Evolutionary conservation across 2,888 invertebrate genomes (phyloP).

Genomic region (Eledona agricola): DNA sequence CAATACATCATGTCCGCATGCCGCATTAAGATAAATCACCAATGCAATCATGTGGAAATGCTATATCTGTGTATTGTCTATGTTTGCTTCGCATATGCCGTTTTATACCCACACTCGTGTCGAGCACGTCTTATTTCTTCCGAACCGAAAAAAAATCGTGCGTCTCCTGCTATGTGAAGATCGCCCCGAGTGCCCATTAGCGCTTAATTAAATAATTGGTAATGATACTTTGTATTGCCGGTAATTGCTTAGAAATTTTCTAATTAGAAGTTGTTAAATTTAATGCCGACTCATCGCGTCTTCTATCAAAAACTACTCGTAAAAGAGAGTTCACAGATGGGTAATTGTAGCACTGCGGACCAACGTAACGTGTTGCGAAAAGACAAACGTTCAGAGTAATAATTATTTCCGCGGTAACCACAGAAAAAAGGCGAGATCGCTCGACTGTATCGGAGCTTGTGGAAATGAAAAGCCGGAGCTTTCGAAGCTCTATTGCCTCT

Average conservation of each 20-base stretch:
- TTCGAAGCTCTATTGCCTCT: too few species aligned
- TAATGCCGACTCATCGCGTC: slow-evolving; percentile 21
- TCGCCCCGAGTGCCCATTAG: slow-evolving; percentile 25
- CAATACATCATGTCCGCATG: slow-evolving; percentile 61
- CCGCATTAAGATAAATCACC: slow-evolving; percentile 60
- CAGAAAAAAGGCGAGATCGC: neutral
- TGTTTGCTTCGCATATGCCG: slow-evolving; percentile 25
- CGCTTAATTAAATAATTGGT: slow-evolving; percentile 36
- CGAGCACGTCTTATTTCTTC: slow-evolving; percentile 22
- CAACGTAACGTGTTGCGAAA: too few species aligned
- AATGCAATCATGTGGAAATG: slow-evolving; percentile 61
- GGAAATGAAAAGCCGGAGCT: too few species aligned
- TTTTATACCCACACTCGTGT: slow-evolving; percentile 23
- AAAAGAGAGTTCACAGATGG: too few species aligned
- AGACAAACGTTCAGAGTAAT: too few species aligned
- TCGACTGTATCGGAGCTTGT: too few species aligned
- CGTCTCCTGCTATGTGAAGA: too few species aligned
- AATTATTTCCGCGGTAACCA: too few species aligned
- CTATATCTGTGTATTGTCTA: slow-evolving; percentile 38
- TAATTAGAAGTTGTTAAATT: slow-evolving; percentile 33
- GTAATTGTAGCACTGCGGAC: too few species aligned
- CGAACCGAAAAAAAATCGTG: too few species aligned
- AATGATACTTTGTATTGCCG: slow-evolving; percentile 17
- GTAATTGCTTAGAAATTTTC: slow-evolving; percentile 26
- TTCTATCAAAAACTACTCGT: slow-evolving; percentile 23